Evolutionary conservation across 2,888 invertebrate genomes (phyloP).

Genomic region (Hofmannophila pseudospretella): DNA sequence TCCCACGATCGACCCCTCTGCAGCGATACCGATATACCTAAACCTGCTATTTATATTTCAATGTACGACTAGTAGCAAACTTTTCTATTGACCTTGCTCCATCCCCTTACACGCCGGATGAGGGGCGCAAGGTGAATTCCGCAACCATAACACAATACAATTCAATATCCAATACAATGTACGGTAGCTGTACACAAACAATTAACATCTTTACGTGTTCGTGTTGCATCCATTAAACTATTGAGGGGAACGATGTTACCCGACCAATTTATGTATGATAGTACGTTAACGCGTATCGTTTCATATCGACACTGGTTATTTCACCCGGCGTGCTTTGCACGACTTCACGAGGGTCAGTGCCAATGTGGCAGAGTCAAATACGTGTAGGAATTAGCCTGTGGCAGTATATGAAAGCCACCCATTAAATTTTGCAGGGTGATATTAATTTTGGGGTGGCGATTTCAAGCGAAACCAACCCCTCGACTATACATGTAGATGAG

Average conservation of each 20-base stretch:
- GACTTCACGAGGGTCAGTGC: constrained; percentile 37
- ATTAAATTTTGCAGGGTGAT: constrained; percentile 58
- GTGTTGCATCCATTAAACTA: constrained; percentile 34
- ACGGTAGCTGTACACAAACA: constrained; percentile 29
- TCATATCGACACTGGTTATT: constrained; percentile 26
- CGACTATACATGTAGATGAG: constrained; percentile 32
- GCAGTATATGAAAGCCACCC: constrained; percentile 28
- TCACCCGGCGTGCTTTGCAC: constrained; percentile 31
- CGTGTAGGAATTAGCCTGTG: constrained; percentile 37
- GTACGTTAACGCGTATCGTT: constrained; percentile 19
- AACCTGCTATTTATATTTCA: constrained; percentile 35
- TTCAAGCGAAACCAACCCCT: constrained; percentile 40
- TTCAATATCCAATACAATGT: constrained; percentile 22
- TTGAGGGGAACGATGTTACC: constrained; percentile 33
- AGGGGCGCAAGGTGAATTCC: constrained; percentile 45
- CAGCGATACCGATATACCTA: constrained; percentile 16
- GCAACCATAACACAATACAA: constrained; percentile 31
- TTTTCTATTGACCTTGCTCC: constrained; percentile 45
- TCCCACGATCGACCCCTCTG: constrained; percentile 35
- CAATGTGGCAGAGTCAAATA: constrained; percentile 49
- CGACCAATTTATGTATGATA: constrained; percentile 39
- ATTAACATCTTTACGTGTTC: constrained; percentile 37
- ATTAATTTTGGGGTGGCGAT: constrained; percentile 61
- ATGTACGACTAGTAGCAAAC: constrained; percentile 26
- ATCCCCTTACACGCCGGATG: constrained; percentile 34